Base-by-base conservation (phyloP, 2,113 vertebrate genomes). In the Hystrix brachyura region DNA sequence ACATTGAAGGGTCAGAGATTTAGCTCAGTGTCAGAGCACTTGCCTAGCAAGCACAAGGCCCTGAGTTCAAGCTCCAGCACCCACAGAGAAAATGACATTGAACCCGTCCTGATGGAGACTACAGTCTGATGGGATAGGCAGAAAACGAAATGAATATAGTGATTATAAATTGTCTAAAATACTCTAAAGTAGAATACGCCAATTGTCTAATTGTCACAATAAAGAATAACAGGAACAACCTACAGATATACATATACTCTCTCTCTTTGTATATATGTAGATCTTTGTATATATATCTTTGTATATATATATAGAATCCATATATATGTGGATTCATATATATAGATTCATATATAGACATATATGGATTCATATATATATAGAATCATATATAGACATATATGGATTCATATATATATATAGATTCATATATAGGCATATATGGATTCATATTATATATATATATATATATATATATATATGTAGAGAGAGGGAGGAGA, bases 81-180 rank as follows among this genome's bases (percentile, higher is more conserved):
- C 38, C 38, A 38, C 38, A 38, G 38, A 38, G 38, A 38, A 38
- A 38, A 38, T 38, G 38, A 60, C 27, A 67, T 5, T 57, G 25
- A 23, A 74, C 4, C 8, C 89, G 3, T 21, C n/a, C 7, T 84
- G 60, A 59, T 21, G 11, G 80, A 38, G 32, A 84, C 34, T 55
- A 13, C 23, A 84, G 17, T 94, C 53, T n/a, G 60, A 48, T 32
- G 21, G 19, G 51, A 8, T 18, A 29, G 3, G 57, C 13, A 87
- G 34, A 38, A 34, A 62, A 43, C 23, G 65, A 86, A 81, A 86
- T 29, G 64, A 55, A 71, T 32, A 53, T 82, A 34, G 13, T 59
- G 19, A 91, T 86, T 71, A 80, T 74, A 87, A 92, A 21, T 65
- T 87, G 11, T 95, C 21, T 89, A 93, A 89, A 87, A 90, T 59